phyloP scores from a whole-genome alignment of 2,888 invertebrate genomes.

The Helleia helle region DNA sequence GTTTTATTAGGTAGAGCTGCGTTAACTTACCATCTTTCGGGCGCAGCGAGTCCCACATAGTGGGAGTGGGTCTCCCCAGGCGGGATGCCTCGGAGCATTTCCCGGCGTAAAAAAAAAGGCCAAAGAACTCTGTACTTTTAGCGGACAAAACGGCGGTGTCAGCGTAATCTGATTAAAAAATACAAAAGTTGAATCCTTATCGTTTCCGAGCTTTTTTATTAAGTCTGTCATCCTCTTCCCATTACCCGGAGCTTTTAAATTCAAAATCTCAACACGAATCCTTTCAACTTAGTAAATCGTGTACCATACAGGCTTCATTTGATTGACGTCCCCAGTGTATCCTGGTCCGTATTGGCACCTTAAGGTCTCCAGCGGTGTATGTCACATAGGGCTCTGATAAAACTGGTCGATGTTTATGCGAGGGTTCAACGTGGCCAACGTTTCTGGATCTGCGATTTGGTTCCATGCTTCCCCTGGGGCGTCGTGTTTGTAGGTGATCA shows the following conservation, averaged over 20 bases:
- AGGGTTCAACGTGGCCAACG: constrained; percentile 21
- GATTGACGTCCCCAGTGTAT: constrained; percentile 30
- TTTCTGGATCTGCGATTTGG: constrained; percentile 12
- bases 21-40: too few species aligned
- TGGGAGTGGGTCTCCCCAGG: too few species aligned
- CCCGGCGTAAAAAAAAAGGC: too few species aligned
- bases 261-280: constrained; percentile 43
- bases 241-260: constrained; percentile 23
- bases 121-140: too few species aligned
- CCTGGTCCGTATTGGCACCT: constrained; percentile 13
- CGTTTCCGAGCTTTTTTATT: constrained; percentile 5
- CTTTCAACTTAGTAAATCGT: constrained; percentile 52
- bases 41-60: too few species aligned
- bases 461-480: not conserved
- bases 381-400: constrained; percentile 15
- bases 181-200: not conserved
- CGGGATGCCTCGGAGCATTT: too few species aligned
- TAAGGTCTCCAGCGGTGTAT: constrained; percentile 26
- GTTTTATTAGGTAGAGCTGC: too few species aligned
- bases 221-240: constrained; percentile 14
- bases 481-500: constrained; percentile 19
- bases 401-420: constrained; percentile 38
- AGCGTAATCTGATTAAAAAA: not conserved
- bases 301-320: constrained; percentile 41
- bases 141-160: too few species aligned